Base-by-base conservation (phyloP, 2,113 vertebrate species). In the Mormyrus lacerda region DNA sequence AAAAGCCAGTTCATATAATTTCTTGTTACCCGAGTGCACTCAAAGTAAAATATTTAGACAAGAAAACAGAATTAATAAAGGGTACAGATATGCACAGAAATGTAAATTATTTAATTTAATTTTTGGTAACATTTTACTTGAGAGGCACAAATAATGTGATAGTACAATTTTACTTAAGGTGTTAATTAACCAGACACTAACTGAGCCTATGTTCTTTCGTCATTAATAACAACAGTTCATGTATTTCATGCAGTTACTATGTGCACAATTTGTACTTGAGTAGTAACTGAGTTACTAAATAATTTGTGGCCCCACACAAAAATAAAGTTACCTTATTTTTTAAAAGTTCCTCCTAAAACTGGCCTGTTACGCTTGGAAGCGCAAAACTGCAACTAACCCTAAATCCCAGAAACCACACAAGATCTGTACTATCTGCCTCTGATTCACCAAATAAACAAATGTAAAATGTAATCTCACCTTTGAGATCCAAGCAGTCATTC, bases 401-500 rank as follows among this genome's bases (percentile, higher is more conserved):
- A 76, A 39, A 17, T 31, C 31, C 4, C 27, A 76, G 69, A 76
- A 76, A 35, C 31, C 69, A 76, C 31, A 76, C 15, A 31, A 39
- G 27, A 35, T 73, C 27, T 73, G 69, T 39, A 39, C 13, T 35
- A n/a, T 84, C 7, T 85, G 45, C 19, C 24, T n/a, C 44, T 48
- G 19, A 48, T 45, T 4, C 47, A 6, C 50, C 85, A 87, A 21
- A 58, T 17, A 55, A 10, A 31, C 27, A 87, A 55, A 24, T 10
- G 27, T 8, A 53, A 19, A 27, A 9, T 47, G 17, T 4, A 58
- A 47, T 19, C 95, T 89, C 90, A 98, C 97, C 97, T 96, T 97
- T 98, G 1, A 98, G 95, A 94, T 98, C 97, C 88, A 98, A 94
- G 92, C 97, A 98, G 89, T 97, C 97, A n/a, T 97, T 96, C 91